A percentile compares a stretch with the other conserved stretches of the same genome.
Evolutionary conservation across 2,113 vertebrate species (phyloP).

Genomic region (Pangasianodon gigas): DNA sequence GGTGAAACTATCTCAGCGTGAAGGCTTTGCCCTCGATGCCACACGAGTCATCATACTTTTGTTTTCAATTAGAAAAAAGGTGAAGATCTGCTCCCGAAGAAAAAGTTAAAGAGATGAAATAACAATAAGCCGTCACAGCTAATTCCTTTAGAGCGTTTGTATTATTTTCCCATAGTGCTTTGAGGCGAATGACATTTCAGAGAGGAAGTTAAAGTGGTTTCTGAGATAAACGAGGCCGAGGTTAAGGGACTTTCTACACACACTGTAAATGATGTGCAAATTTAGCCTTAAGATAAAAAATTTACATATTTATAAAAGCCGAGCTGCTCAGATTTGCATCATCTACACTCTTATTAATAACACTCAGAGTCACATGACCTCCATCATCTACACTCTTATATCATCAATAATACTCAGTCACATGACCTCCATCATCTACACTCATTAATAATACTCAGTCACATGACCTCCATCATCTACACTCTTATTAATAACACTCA

Average conservation of each 20-base stretch:
- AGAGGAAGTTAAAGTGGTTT: not conserved
- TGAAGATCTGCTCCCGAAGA: not conserved
- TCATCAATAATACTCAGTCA: not conserved
- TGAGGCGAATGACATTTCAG: not conserved
- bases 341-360: not conserved
- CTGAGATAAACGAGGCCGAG: not conserved
- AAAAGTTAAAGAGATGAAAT: not conserved
- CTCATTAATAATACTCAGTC: no score
- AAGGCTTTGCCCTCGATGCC: not conserved
- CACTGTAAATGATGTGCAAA: not conserved
- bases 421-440: not conserved
- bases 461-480: not conserved
- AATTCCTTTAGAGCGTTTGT: not conserved
- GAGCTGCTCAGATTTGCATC: not conserved
- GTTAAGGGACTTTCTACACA: not conserved
- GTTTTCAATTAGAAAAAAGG: constrained; percentile 10
- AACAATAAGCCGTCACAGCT: not conserved
- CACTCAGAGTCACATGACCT: not conserved
- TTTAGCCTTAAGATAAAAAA: not conserved
- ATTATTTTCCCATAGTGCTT: not conserved
- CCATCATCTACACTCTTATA: not conserved
- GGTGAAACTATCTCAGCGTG: not conserved
- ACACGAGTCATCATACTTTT: not conserved
- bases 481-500: no score
- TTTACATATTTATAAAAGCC: not conserved